Conservation (phyloP, 2,888 invertebrate species). For the Thera obeliscata region DNA sequence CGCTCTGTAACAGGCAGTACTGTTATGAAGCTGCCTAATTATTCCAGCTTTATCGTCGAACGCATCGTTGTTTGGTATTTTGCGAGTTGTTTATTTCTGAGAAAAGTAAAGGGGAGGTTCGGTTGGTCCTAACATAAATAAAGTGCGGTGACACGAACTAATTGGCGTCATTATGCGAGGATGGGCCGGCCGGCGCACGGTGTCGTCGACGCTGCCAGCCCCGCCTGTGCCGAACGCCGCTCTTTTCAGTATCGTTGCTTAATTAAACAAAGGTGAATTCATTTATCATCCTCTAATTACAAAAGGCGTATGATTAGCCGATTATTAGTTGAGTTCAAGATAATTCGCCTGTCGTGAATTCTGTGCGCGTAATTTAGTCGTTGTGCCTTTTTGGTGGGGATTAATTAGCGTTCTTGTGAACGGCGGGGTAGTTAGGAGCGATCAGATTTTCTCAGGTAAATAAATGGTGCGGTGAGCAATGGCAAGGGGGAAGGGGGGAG, state of each 20-base stretch:
- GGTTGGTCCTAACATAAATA: constrained; percentile 65
- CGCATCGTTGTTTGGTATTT: constrained; percentile 58
- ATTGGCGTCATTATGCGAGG: constrained; percentile 68
- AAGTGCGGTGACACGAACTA: constrained; percentile 68
- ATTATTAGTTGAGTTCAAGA: constrained; percentile 50
- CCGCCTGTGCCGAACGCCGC: constrained; percentile 40
- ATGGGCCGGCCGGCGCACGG: constrained; percentile 45
- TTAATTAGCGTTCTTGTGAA: constrained; percentile 58
- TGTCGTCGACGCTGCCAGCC: constrained; percentile 25
- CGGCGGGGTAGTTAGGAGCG: constrained; percentile 44
- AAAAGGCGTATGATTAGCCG: constrained; percentile 55
- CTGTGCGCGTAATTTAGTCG: constrained; percentile 52
- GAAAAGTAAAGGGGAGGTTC: constrained; percentile 65
- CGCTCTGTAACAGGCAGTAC: constrained; percentile 3
- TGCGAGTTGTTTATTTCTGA: constrained; percentile 66
- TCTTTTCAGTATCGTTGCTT: constrained; percentile 50
- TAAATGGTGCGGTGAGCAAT: constrained; percentile 48
- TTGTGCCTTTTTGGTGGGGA: constrained; percentile 53
- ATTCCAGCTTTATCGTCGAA: constrained; percentile 48
- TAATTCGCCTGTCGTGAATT: constrained; percentile 54
- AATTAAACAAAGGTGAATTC: constrained; percentile 54
- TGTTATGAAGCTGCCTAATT: constrained; percentile 21
- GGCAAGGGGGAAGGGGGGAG: constrained; percentile 41
- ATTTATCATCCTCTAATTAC: constrained; percentile 55
- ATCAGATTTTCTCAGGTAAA: constrained; percentile 48